Conservation (phyloP, 1,140 invertebrate species). For the Drosophila pseudoobscura region DNA sequence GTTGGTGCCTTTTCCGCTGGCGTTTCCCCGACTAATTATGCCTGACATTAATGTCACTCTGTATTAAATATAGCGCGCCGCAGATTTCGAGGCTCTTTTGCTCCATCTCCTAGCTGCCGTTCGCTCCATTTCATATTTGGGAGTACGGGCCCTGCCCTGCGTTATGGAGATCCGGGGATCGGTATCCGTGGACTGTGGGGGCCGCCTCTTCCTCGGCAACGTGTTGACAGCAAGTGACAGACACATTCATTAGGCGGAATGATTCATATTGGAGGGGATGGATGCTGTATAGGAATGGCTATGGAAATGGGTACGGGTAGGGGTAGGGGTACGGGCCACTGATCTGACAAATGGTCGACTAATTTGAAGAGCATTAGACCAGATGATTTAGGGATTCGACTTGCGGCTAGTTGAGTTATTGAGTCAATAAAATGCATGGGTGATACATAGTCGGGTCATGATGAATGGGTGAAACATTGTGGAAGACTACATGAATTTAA, state of each 20-base stretch:
- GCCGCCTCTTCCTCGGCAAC: conserved; percentile 50
- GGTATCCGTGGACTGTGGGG: conserved; percentile 31
- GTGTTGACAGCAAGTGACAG: conserved; percentile 80
- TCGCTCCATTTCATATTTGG: conserved; percentile 77
- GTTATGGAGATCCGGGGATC: conserved; percentile 11
- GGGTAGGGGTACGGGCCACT: background rate
- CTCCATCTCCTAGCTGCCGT: background rate
- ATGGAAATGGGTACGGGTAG: background rate
- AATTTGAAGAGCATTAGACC: conserved; percentile 68
- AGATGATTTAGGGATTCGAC: conserved; percentile 61
- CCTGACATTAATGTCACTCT: conserved; percentile 78
- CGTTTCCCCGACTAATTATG: conserved; percentile 69
- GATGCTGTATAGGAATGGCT: conserved; percentile 15
- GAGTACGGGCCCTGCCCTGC: conserved; percentile 42
- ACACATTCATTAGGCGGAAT: conserved; percentile 79
- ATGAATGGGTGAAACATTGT: background rate
- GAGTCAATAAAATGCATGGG: conserved; percentile 42
- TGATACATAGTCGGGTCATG: conserved; percentile 18
- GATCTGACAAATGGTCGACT: conserved; percentile 58
- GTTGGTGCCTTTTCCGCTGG: conserved; percentile 44
- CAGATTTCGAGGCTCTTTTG: conserved; percentile 18
- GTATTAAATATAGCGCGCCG: conserved; percentile 75
- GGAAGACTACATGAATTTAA: no score
- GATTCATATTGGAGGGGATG: conserved; percentile 59
- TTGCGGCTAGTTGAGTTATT: conserved; percentile 28